A percentile compares a stretch with the other conserved stretches of the same genome.
These are phyloP conservation scores for Drosophila subsilvestris DNA, from an alignment of 2,888 invertebrate genomes.

Conservation along the genomic window DNA sequence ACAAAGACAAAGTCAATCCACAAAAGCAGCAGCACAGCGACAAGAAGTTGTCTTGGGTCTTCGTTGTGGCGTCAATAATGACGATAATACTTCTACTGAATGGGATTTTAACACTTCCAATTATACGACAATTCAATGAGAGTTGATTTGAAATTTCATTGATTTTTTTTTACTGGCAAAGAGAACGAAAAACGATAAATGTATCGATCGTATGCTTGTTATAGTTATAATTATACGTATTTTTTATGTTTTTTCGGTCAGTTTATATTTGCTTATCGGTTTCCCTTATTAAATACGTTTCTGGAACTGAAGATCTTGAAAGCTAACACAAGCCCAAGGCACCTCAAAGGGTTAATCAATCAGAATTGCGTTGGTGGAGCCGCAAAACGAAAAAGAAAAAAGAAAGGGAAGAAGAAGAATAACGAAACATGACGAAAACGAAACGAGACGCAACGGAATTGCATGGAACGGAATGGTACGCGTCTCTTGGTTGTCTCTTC, in stretches of 20 bases:
- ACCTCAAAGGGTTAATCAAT: background rate
- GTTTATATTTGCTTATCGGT: background rate
- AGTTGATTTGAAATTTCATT: too few relatives aligned
- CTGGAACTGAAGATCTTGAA: too few relatives aligned
- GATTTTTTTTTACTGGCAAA: too few relatives aligned
- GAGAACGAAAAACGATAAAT: too few relatives aligned
- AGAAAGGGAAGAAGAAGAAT: background rate
- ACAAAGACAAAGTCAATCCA: constrained; percentile 17
- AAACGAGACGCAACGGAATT: constrained; percentile 1
- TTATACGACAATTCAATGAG: constrained; percentile 31
- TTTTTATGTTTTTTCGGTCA: too few relatives aligned
- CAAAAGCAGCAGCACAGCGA: constrained; percentile 34
- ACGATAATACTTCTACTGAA: constrained; percentile 49
- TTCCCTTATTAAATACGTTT: too few relatives aligned
- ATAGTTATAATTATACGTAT: too few relatives aligned
- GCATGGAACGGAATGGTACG: background rate
- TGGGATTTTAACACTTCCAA: constrained; percentile 1
- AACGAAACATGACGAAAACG: background rate
- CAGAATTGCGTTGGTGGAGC: background rate
- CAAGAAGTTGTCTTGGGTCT: constrained; percentile 31
- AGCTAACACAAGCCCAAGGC: background rate
- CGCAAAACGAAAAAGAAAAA: background rate
- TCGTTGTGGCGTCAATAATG: constrained; percentile 53
- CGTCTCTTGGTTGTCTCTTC: background rate
- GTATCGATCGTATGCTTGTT: too few relatives aligned